Evolutionary conservation across 2,113 vertebrate species (phyloP).

Genomic region (Coracopsis vasa): DNA sequence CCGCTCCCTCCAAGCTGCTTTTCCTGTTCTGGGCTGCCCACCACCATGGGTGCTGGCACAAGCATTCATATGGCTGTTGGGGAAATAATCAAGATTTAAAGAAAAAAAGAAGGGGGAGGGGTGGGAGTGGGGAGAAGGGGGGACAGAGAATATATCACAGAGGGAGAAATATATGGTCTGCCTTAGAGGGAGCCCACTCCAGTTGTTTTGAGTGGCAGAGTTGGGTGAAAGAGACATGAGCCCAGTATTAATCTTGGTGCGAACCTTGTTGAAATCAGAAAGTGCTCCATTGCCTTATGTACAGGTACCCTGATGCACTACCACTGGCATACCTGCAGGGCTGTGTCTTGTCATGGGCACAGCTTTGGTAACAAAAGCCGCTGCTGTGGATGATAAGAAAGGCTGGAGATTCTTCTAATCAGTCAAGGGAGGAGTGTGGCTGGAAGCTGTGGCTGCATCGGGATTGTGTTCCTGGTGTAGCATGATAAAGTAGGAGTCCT

Average conservation of each 20-base stretch:
- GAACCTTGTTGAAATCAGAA: neutral
- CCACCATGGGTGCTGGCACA: neutral
- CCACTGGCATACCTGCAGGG: neutral
- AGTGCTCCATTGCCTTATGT: neutral
- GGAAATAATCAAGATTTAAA: neutral
- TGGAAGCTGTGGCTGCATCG: neutral
- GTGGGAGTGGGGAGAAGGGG: too few species aligned
- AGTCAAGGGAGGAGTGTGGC: neutral
- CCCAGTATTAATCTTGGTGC: neutral
- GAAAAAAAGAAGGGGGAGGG: accelerated
- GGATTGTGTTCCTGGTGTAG: neutral
- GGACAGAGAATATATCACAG: neutral
- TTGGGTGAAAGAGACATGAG: neutral
- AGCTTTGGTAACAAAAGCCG: neutral
- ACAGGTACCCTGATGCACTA: neutral
- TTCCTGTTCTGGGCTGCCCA: neutral
- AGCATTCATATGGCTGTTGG: neutral
- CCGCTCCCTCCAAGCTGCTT: neutral
- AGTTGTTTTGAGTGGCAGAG: neutral
- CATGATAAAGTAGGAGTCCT: neutral
- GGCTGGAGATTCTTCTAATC: neutral
- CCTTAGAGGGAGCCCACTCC: neutral
- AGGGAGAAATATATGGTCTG: neutral
- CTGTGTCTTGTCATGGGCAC: neutral
- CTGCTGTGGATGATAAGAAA: neutral